Evolutionary conservation across 2,113 vertebrate genomes (phyloP), one percentile per base, ranked within the genome.

Genomic region (Lophius piscatorius): DNA sequence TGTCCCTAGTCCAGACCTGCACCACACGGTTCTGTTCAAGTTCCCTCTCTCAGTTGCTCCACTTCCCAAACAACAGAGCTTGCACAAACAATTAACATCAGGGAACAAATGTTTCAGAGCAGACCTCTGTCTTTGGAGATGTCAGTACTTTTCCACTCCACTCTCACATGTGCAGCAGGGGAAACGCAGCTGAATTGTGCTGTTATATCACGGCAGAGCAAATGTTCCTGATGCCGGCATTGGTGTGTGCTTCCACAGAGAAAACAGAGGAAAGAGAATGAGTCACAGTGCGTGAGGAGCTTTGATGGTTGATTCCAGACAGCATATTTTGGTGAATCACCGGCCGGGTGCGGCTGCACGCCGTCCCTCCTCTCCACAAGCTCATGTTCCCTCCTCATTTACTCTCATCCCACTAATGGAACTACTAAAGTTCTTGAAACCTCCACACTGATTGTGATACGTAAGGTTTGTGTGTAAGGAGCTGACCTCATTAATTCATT

Each of bases 121-220:
- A 28, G 22, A 67, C 49, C 23, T 52, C n/a, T 14, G 45, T 41
- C 42, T 29, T 2, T 0, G 41, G 1, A 1, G 35, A 0, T 16
- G 55, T 70, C 47, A 24, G 87, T 86, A 85, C 36, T 77, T 87
- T 83, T 89, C 86, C 84, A 84, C 20, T 38, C 17, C 6, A 16
- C 18, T 40, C 66, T 76, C 59, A 62, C 71, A 56, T 54, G 63
- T 50, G 41, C 26, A 13, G 50, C 59, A 40, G 42, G n/a, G 63
- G 31, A 66, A 71, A 82, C 78, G 80, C 59, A 58, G 17, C 42
- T 6, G 52, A 33, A 63, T 78, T 81, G 80, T 84, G 38, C 64
- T 55, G 49, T 46, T 79, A 36, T 59, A 61, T 63, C 35, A 48
- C 8, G 8, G 67, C 46, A 9, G 42, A 63, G 62, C 28, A 66